Evolutionary conservation across 2,797 vertebrate genomes (phyloP).

Genomic region (Diplodus puntazzo): DNA sequence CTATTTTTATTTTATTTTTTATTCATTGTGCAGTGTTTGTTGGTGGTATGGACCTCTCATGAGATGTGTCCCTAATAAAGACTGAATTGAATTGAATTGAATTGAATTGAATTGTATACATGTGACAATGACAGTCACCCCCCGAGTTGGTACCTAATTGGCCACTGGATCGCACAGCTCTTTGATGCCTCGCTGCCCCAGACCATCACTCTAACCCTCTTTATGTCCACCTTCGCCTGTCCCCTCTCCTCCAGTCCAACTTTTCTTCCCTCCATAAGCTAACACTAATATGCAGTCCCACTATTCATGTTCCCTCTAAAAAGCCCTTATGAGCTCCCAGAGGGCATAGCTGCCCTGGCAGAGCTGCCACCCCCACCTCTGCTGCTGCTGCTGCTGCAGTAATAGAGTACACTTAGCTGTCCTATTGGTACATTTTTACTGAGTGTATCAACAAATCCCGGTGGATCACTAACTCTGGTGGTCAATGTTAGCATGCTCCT

Average conservation of each 20-base stretch:
- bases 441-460: not conserved
- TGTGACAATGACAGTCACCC: slow-evolving; percentile 39
- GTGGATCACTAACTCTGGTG: not conserved
- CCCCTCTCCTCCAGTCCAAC: slow-evolving; percentile 46
- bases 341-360: slow-evolving; percentile 58
- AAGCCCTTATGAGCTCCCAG: slow-evolving; percentile 77
- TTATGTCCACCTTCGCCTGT: slow-evolving; percentile 40
- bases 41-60: too few species aligned
- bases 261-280: slow-evolving; percentile 48
- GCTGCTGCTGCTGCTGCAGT: slow-evolving; percentile 26
- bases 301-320: slow-evolving; percentile 68
- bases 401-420: slow-evolving; percentile 18
- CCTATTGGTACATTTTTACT: not conserved
- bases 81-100: too few species aligned
- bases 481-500: not conserved
- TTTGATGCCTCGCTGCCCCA: slow-evolving; percentile 43
- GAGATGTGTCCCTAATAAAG: too few species aligned
- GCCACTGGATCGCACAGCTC: slow-evolving; percentile 60
- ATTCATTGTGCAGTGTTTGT: too few species aligned
- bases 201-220: slow-evolving; percentile 51
- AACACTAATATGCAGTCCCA: slow-evolving; percentile 64
- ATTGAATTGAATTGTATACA: too few species aligned
- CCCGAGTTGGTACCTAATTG: slow-evolving; percentile 68
- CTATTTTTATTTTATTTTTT: too few species aligned
- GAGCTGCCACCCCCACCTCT: slow-evolving; percentile 30